Evolutionary conservation across 2,888 invertebrate species (phyloP).

Genomic region (Mimumesa dahlbomi): DNA sequence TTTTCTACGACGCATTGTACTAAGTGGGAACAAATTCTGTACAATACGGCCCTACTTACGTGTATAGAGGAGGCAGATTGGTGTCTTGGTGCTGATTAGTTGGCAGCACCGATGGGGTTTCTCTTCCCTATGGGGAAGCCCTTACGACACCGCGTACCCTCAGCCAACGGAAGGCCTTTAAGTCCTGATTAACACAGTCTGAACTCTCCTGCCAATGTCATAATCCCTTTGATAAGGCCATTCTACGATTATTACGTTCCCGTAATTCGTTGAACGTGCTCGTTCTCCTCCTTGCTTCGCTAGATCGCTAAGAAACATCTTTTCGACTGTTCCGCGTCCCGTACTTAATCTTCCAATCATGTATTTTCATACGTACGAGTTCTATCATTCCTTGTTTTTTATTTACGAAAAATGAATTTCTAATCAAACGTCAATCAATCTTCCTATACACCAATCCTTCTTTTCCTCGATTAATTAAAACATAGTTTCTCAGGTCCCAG

Average conservation of each 20-base stretch:
- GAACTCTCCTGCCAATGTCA: slow-evolving; percentile 67
- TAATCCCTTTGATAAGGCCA: slow-evolving; percentile 73
- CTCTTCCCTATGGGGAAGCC: slow-evolving; percentile 71
- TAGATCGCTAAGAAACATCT: too few species aligned
- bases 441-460: too few species aligned
- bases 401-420: neutral
- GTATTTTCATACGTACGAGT: neutral
- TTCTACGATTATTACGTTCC: slow-evolving; percentile 67
- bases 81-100: slow-evolving; percentile 76
- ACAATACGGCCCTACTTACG: slow-evolving; percentile 34
- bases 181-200: slow-evolving; percentile 74
- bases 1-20: neutral
- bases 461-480: too few species aligned
- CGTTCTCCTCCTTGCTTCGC: neutral
- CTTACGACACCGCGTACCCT: slow-evolving; percentile 65
- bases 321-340: too few species aligned
- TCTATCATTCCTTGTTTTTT: too few species aligned
- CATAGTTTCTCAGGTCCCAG: too few species aligned
- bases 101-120: slow-evolving; percentile 73
- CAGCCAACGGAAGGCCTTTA: slow-evolving; percentile 68
- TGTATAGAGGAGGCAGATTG: slow-evolving; percentile 51
- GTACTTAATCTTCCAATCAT: too few species aligned
- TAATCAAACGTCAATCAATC: too few species aligned
- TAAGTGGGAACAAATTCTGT: slow-evolving; percentile 30
- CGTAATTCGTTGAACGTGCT: slow-evolving; percentile 17